Evolutionary conservation across 23 tunicate species (phyloP).

Genomic region (Ciona savignyi): DNA sequence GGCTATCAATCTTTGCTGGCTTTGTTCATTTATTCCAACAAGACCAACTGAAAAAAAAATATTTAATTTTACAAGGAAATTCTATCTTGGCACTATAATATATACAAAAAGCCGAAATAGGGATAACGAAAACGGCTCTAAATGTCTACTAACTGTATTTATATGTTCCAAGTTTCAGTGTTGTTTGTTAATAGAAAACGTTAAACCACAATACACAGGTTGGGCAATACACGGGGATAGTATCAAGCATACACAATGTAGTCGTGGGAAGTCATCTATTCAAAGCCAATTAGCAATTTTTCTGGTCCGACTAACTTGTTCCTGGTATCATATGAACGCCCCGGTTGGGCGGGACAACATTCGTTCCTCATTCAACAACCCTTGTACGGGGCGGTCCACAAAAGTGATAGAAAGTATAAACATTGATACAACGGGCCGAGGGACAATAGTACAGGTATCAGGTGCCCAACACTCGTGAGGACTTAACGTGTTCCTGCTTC

Average conservation of each 20-base stretch:
- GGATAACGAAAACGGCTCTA: too few relatives aligned
- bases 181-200: too few relatives aligned
- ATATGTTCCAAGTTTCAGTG: too few relatives aligned
- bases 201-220: too few relatives aligned
- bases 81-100: too few relatives aligned
- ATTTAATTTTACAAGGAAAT: too few relatives aligned
- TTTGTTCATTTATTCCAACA: too few relatives aligned
- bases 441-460: neutral
- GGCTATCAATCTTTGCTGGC: too few relatives aligned
- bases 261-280: neutral
- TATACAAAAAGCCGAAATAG: too few relatives aligned
- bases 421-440: neutral
- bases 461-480: neutral
- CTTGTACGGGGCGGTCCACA: conserved; percentile 22
- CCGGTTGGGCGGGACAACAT: conserved; percentile 4
- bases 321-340: neutral
- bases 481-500: neutral
- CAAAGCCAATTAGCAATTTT: conserved; percentile 1
- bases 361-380: neutral
- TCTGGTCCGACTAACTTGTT: neutral
- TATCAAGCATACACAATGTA: neutral
- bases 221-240: neutral
- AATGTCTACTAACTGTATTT: too few relatives aligned
- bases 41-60: too few relatives aligned
- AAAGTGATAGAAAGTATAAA: conserved; percentile 18